Percentiles rank a stretch among this genome's conserved stretches.
Conservation (phyloP, 30 jellyfish, hydroid and myxozoan species). For the Aurelia sp. region DNA sequence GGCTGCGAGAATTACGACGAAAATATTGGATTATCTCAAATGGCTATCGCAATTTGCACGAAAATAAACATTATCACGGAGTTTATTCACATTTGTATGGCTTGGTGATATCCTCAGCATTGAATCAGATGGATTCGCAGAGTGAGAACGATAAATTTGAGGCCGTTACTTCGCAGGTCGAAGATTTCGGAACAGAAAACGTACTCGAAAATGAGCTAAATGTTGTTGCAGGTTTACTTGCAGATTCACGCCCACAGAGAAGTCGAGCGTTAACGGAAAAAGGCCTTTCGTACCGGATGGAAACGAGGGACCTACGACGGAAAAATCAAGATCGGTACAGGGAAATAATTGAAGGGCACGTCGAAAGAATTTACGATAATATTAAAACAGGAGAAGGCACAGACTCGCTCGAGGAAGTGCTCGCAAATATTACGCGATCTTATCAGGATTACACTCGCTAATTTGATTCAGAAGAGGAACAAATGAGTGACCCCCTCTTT, state of each 20-base stretch:
- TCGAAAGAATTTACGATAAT: slow-evolving; percentile 19
- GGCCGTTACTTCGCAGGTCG: slow-evolving; percentile 18
- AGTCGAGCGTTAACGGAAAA: slow-evolving; percentile 36
- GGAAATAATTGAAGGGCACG: slow-evolving; percentile 39
- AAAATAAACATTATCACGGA: background rate
- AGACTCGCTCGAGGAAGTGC: slow-evolving; percentile 6
- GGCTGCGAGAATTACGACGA: no score
- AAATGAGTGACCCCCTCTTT: slow-evolving; percentile 55
- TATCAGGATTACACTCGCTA: slow-evolving; percentile 28
- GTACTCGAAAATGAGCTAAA: background rate
- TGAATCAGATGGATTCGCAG: background rate
- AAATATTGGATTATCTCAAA: no score
- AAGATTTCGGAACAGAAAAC: slow-evolving; percentile 14
- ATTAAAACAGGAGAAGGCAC: slow-evolving; percentile 24
- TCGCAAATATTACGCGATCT: slow-evolving; percentile 38
- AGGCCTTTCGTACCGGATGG: slow-evolving; percentile 46
- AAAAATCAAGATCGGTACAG: slow-evolving; percentile 42
- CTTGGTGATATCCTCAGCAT: no score
- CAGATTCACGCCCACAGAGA: slow-evolving; percentile 38
- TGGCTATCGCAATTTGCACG: no score
- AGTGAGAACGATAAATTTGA: background rate
- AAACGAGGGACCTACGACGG: slow-evolving; percentile 33
- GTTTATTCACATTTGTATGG: no score
- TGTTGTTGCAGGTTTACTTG: slow-evolving; percentile 44
- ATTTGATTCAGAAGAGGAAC: slow-evolving; percentile 38